phyloP scores from a whole-genome alignment of 2,113 vertebrate species.

The Ptilorrhoa leucosticta region DNA sequence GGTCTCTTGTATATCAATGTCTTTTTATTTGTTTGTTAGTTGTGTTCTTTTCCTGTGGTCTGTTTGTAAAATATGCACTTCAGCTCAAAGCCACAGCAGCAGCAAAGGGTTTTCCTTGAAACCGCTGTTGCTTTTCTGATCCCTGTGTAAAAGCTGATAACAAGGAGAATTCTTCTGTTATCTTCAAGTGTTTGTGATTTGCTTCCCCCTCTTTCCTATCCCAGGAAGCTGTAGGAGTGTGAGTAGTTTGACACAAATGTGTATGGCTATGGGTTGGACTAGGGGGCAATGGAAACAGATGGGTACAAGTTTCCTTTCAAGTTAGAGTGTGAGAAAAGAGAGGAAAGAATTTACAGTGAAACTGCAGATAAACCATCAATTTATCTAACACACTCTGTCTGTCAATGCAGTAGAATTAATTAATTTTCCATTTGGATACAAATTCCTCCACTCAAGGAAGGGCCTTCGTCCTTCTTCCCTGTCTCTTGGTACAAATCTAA shows the following conservation, averaged over 20 bases:
- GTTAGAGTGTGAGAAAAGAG: neutral
- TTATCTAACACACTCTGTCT: neutral
- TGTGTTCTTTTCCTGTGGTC: too few species aligned
- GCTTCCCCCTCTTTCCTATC: neutral
- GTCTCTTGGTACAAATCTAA: neutral
- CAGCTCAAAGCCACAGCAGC: neutral
- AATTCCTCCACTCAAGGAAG: neutral
- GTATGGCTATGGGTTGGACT: neutral
- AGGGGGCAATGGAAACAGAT: neutral
- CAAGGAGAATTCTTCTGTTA: neutral
- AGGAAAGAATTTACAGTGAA: neutral
- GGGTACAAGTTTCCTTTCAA: neutral
- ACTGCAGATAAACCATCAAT: neutral
- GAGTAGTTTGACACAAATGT: neutral
- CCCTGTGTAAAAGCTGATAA: neutral
- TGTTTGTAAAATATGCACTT: neutral
- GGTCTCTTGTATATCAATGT: neutral
- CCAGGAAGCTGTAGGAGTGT: neutral
- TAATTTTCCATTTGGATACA: constrained; percentile 8
- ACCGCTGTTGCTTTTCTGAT: neutral
- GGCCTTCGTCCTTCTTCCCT: neutral
- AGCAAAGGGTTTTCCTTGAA: neutral
- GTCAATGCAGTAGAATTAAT: neutral
- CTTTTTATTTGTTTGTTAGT: neutral
- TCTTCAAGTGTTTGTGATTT: neutral